Conservation (phyloP, 2,113 vertebrate species). For the Alaudala cheleensis region DNA sequence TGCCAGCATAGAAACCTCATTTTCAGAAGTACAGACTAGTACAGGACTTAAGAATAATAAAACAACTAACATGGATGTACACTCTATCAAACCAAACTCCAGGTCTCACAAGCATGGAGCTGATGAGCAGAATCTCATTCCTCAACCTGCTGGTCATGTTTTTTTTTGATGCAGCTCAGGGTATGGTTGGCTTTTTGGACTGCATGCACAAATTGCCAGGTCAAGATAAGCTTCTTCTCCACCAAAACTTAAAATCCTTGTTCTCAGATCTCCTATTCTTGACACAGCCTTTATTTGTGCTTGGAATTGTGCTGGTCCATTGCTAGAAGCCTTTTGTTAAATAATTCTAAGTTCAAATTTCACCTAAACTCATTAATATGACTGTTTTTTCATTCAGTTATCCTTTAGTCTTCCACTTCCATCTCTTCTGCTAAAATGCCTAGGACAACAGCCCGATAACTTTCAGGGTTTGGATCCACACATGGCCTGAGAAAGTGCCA, state of each 20-base stretch:
- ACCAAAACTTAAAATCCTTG: neutral
- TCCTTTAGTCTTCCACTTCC: neutral
- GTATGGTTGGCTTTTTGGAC: neutral
- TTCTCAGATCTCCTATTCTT: neutral
- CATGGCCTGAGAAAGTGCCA: neutral
- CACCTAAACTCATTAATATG: neutral
- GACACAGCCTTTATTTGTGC: neutral
- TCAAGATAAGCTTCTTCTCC: neutral
- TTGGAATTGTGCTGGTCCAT: neutral
- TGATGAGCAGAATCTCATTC: rapidly evolving
- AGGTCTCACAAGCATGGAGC: neutral
- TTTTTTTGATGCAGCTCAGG: neutral
- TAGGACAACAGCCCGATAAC: neutral
- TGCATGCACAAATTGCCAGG: neutral
- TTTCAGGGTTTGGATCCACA: neutral
- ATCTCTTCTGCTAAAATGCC: neutral
- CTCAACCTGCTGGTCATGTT: neutral
- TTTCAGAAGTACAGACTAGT: neutral
- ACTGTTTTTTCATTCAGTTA: neutral
- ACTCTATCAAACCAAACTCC: neutral
- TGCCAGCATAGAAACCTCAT: neutral
- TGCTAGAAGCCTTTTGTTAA: neutral
- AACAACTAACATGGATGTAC: no score
- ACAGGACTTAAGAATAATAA: neutral
- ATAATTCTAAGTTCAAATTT: neutral